phyloP scores from a whole-genome alignment of 2,797 vertebrate genomes.

The Enteromius treurensis region DNA sequence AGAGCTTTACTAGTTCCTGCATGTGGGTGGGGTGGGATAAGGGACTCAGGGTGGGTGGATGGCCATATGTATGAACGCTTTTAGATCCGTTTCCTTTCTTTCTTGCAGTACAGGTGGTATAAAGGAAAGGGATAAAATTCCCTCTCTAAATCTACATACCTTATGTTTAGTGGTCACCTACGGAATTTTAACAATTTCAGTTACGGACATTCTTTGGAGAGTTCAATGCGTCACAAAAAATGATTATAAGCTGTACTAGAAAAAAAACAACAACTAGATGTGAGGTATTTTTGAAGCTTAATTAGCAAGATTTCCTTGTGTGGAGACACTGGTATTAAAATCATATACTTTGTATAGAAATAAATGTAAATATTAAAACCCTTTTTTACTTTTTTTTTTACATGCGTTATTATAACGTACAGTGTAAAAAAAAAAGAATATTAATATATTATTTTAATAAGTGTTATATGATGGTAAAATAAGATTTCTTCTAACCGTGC shows the following conservation, averaged over 20 bases:
- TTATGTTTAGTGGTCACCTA: not conserved
- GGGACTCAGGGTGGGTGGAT: slow-evolving; percentile 29
- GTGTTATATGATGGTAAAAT: not conserved
- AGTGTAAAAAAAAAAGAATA: not conserved
- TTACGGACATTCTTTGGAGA: not conserved
- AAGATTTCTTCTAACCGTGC: not conserved
- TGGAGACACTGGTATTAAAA: not conserved
- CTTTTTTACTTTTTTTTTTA: not conserved
- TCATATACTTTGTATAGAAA: not conserved
- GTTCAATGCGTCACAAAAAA: not conserved
- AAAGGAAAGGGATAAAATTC: slow-evolving; percentile 34
- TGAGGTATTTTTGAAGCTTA: not conserved
- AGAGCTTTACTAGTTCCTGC: slow-evolving; percentile 75
- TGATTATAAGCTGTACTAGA: not conserved
- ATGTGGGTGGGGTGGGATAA: slow-evolving; percentile 66
- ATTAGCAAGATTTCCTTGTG: not conserved
- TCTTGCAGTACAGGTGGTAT: slow-evolving; percentile 42
- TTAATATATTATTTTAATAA: not conserved
- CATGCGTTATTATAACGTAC: not conserved
- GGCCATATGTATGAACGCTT: slow-evolving; percentile 68
- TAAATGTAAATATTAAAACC: not conserved
- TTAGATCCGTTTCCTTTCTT: slow-evolving; percentile 58
- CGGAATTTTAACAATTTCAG: not conserved
- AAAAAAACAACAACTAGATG: not conserved
- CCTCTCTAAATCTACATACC: not conserved